These are phyloP conservation scores for Zaprionus capensis DNA, from an alignment of 1,140 invertebrate species.

Conservation along the genomic window DNA sequence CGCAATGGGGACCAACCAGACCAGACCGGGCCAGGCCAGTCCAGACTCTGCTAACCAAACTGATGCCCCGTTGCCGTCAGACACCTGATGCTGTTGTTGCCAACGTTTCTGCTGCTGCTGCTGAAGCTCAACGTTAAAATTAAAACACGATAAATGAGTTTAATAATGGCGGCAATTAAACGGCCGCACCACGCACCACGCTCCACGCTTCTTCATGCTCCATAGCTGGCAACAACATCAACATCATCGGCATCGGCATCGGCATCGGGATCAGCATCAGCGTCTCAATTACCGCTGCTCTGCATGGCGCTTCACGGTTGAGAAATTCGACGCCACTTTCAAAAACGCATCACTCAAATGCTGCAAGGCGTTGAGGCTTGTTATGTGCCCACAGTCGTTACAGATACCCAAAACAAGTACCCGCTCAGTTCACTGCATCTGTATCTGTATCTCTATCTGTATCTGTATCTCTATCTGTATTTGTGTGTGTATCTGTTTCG, in stretches of 20 bases:
- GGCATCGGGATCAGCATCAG: slow-evolving; percentile 56
- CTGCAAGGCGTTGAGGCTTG: slow-evolving; percentile 63
- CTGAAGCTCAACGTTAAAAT: slow-evolving; percentile 60
- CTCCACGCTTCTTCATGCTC: slow-evolving; percentile 7
- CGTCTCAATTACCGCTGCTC: slow-evolving; percentile 80
- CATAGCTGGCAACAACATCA: slow-evolving; percentile 2
- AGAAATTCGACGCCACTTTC: slow-evolving; percentile 83
- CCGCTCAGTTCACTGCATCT: not conserved
- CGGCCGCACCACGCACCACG: slow-evolving; percentile 54
- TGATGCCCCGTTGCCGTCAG: slow-evolving; percentile 37
- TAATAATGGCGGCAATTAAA: slow-evolving; percentile 84
- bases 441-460: slow-evolving; percentile 1
- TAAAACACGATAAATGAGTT: slow-evolving; percentile 84
- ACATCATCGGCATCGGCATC: slow-evolving; percentile 23
- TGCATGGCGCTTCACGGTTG: slow-evolving; percentile 81
- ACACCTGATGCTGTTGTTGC: slow-evolving; percentile 65
- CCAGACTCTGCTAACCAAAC: slow-evolving; percentile 16
- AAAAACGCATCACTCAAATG: slow-evolving; percentile 80
- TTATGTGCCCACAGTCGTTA: slow-evolving; percentile 51
- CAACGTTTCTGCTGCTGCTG: slow-evolving; percentile 20
- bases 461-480: not conserved
- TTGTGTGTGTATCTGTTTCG: slow-evolving; percentile 10
- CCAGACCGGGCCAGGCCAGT: not conserved
- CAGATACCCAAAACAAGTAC: slow-evolving; percentile 51
- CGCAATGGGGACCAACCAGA: not conserved